phyloP scores from a whole-genome alignment of 2,888 invertebrate species.

The Malthinus seriepunctatus region DNA sequence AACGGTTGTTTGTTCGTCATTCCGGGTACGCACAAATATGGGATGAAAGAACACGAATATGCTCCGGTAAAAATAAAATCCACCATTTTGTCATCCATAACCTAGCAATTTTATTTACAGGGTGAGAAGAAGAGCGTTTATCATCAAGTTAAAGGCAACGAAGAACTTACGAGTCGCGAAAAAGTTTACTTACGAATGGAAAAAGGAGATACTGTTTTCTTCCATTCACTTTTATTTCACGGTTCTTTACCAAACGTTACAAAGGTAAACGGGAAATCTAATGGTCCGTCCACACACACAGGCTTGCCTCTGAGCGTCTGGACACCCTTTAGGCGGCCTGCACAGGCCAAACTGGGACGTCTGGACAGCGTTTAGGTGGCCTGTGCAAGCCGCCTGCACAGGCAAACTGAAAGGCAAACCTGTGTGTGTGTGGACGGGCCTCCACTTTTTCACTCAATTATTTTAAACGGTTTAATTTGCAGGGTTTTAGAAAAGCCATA shows the following conservation, averaged over 20 bases:
- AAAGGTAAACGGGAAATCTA: conserved; percentile 57
- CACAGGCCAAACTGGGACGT: no score
- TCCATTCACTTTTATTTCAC: conserved; percentile 84
- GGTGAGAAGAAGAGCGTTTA: neutral
- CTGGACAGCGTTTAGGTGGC: no score
- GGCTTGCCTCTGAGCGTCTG: no score
- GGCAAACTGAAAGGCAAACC: no score
- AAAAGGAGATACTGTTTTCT: conserved; percentile 85
- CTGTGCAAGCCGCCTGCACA: no score
- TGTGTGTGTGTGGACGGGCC: conserved; percentile 54
- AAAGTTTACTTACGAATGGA: conserved; percentile 73
- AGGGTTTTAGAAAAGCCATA: conserved; percentile 76
- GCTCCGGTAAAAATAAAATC: conserved; percentile 2
- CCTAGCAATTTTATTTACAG: neutral
- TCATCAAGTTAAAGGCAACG: neutral
- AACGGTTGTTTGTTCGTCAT: conserved; percentile 84
- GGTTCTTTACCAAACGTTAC: conserved; percentile 82
- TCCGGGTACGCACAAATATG: conserved; percentile 72
- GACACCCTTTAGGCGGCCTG: no score
- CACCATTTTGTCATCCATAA: no score
- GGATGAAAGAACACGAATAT: conserved; percentile 70
- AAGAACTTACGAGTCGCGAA: neutral
- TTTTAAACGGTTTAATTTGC: conserved; percentile 23
- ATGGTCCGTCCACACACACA: no score
- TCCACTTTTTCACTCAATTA: neutral